These are phyloP conservation scores for cattle (Bos taurus) DNA, from an alignment of 2,113 vertebrate species.

Conservation along the genomic window ARS-UCD2.0 NC_037357.1:108792501-108793000, in stretches of 20 bases:
- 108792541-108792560: no score
- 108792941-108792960: no score
- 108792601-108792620: no score
- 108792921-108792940: not conserved
- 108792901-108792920: not conserved
- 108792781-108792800: not conserved
- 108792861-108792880: not conserved
- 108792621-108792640: no score
- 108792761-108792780: not conserved
- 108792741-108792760: not conserved
- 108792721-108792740: not conserved
- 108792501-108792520: not conserved
- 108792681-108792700: not conserved
- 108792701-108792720: not conserved
- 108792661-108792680: not conserved
- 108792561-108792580: no score
- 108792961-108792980: no score
- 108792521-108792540: not conserved
- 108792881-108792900: not conserved
- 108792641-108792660: no score
- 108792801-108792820: not conserved
- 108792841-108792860: conserved; percentile 19
- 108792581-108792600: no score
- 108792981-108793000: no score
- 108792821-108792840: not conserved